Conservation (phyloP, 2,113 vertebrate species). For the Ranitomeya variabilis region DNA sequence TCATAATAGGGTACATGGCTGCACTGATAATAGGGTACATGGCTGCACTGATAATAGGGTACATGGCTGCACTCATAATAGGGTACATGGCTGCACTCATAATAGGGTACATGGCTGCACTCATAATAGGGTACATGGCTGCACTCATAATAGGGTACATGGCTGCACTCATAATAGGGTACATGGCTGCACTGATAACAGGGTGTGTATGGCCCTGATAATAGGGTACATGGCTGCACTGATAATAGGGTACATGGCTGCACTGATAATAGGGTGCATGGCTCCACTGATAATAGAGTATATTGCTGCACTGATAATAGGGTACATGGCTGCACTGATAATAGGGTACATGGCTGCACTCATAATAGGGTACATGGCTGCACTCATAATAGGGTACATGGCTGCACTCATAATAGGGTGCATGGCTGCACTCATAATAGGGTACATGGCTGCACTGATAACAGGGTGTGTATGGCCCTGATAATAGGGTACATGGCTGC, state of each 20-base stretch:
- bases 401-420: not conserved
- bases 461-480: not conserved
- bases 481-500: not conserved
- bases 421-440: not conserved
- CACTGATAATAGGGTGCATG: not conserved
- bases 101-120: not conserved
- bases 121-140: not conserved
- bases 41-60: not conserved
- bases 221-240: not conserved
- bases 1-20: not conserved
- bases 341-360: not conserved
- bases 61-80: not conserved
- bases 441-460: not conserved
- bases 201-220: no score
- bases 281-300: not conserved
- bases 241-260: not conserved
- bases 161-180: no score
- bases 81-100: not conserved
- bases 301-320: not conserved
- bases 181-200: not conserved
- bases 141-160: not conserved
- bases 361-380: not conserved
- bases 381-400: not conserved
- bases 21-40: not conserved
- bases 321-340: not conserved